phyloP scores from a whole-genome alignment of 2,888 invertebrate species.

The Clunio marinus region DNA sequence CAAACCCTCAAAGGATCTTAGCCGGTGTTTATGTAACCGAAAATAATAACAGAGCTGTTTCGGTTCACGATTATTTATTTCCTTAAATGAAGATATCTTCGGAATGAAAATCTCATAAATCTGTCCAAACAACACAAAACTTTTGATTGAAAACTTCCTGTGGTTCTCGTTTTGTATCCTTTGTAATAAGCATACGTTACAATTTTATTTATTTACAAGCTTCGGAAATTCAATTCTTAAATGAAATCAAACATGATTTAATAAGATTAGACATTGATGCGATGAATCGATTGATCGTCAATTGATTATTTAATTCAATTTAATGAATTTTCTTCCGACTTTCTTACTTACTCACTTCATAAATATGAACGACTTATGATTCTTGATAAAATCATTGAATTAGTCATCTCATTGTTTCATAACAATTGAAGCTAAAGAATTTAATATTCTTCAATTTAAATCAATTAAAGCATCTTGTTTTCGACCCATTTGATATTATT shows the following conservation, averaged over 20 bases:
- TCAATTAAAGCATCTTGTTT: constrained; percentile 32
- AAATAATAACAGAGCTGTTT: not conserved
- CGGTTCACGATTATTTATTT: not conserved
- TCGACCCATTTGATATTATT: constrained; percentile 3
- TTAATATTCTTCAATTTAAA: constrained; percentile 29
- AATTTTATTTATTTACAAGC: no score
- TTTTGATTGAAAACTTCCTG: not conserved
- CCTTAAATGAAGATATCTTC: not conserved
- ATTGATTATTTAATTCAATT: not conserved
- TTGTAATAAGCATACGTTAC: no score
- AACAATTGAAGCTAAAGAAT: constrained; percentile 14
- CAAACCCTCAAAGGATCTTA: no score
- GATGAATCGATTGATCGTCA: not conserved
- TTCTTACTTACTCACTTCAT: constrained; percentile 11
- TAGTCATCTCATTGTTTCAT: constrained; percentile 33
- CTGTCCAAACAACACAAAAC: not conserved
- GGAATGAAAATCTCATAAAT: not conserved
- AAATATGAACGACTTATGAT: not conserved
- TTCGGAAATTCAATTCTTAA: not conserved
- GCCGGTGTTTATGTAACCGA: no score
- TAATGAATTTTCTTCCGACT: not conserved
- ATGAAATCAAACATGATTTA: not conserved
- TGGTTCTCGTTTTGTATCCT: not conserved
- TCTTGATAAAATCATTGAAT: constrained; percentile 24
- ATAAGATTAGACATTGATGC: not conserved